These are phyloP conservation scores for zebrafish (Danio rerio) DNA, from an alignment of 2,113 vertebrate genomes.

Conservation along the genomic window GRCz12tu NC_133187.1:27232501-27233000, in stretches of 20 bases:
- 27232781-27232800: conserved; percentile 18
- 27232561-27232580: no score
- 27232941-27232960: background rate
- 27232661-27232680: background rate
- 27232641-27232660: no score
- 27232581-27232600: no score
- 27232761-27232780: conserved; percentile 21
- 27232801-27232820: conserved; percentile 1
- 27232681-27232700: background rate
- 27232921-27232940: conserved; percentile 4
- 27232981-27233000: background rate
- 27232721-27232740: background rate
- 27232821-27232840: background rate
- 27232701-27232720: background rate
- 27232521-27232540: no score
- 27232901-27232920: conserved; percentile 10
- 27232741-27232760: background rate
- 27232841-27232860: background rate
- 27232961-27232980: background rate
- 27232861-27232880: conserved; percentile 41
- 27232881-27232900: conserved; percentile 28
- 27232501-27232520: no score
- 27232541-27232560: no score
- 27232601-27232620: no score
- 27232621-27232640: no score